Base-by-base conservation (phyloP, 2,113 vertebrate genomes). In the Cairina moschata region DNA sequence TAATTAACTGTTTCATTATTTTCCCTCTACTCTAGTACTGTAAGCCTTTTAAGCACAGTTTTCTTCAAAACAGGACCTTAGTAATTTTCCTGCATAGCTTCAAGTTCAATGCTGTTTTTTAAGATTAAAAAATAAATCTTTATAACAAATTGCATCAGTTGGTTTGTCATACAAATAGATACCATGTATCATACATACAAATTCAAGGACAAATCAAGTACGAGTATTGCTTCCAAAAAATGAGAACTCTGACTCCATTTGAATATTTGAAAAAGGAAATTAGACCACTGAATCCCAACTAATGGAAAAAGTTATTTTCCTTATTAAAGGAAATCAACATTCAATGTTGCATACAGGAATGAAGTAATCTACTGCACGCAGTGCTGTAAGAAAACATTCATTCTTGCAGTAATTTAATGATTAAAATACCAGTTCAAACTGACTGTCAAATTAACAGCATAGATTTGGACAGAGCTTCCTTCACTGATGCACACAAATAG, bases 401-500 rank as follows among this genome's bases (percentile, higher is more conserved):
- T 58, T 94, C 46, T 72, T 52, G 8, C 8, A 89, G 22, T 48
- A 87, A 71, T 15, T 67, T 81, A 5, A 22, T 15, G 13, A 16
- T 50, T 72, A 76, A 75, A 78, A 82, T 5, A 55, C 26, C 10
- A 91, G 22, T 16, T 20, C 72, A 34, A 87, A 69, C 21, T n/a
- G 38, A n/a, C 25, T 34, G 13, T 25, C 62, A 77, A 48, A 86
- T 67, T 50, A 80, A 46, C 28, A 54, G 63, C 5, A 42, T 0
- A 54, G 21, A 69, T 36, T 76, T 83, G 32, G 60, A 65, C 2
- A 69, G 54, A 72, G 54, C 9, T 52, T 80, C 38, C n/a, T 93
- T 32, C 71, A 90, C 18, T 18, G 7, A 67, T 0, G 0, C 17
- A 74, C 11, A 13, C 29, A 74, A 32, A 38, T 13, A 80, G 8